phyloP scores from a whole-genome alignment of 2,888 invertebrate species.

The Melanchra persicariae region DNA sequence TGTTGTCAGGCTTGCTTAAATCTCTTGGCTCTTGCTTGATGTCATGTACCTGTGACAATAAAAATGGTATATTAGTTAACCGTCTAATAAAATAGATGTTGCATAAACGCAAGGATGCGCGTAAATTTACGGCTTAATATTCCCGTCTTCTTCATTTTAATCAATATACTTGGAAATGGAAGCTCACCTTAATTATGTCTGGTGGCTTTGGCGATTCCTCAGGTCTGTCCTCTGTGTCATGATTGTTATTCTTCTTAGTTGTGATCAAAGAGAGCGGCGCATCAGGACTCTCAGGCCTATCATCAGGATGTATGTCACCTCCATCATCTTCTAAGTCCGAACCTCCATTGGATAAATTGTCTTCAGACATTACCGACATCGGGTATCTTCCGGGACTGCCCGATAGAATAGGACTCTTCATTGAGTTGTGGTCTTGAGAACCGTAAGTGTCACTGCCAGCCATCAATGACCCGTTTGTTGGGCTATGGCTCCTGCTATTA shows the following conservation, averaged over 20 bases:
- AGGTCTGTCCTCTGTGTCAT: slow-evolving; percentile 86
- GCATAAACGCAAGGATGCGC: not conserved
- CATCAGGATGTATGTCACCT: slow-evolving; percentile 88
- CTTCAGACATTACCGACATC: slow-evolving; percentile 92
- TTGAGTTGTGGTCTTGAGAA: slow-evolving; percentile 89
- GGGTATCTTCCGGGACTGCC: slow-evolving; percentile 91
- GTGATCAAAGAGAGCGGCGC: slow-evolving; percentile 94
- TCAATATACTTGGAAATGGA: not conserved
- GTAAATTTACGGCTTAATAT: not conserved
- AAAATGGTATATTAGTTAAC: slow-evolving; percentile 16
- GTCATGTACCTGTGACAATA: slow-evolving; percentile 85
- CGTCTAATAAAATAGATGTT: not conserved
- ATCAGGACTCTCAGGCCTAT: slow-evolving; percentile 92
- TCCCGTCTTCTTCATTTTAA: too few species aligned
- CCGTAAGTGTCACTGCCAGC: slow-evolving; percentile 91
- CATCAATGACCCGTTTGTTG: slow-evolving; percentile 92
- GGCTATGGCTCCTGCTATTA: slow-evolving; percentile 92
- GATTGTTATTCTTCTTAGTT: slow-evolving; percentile 87
- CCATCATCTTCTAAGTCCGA: slow-evolving; percentile 94
- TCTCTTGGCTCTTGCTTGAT: slow-evolving; percentile 90
- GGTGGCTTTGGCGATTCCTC: slow-evolving; percentile 90
- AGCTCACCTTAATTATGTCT: slow-evolving; percentile 87
- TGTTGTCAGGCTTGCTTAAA: slow-evolving; percentile 83
- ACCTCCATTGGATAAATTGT: slow-evolving; percentile 92
- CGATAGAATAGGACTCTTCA: slow-evolving; percentile 92